Evolutionary conservation across 2,888 invertebrate genomes (phyloP).

Genomic region (Spialia ferax): DNA sequence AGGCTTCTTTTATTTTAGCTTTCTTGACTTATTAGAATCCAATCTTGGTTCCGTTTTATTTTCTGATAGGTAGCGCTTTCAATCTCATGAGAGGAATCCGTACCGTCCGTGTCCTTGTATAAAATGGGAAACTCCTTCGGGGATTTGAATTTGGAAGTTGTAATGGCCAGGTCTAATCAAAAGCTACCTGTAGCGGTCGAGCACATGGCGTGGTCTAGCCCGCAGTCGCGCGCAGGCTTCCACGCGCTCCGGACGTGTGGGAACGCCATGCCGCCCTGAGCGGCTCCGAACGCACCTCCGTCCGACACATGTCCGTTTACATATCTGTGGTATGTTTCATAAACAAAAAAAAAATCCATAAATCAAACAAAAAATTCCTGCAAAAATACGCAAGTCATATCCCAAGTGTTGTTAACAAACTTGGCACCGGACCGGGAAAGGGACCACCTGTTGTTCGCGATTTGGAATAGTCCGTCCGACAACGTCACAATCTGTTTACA

Average conservation of each 20-base stretch:
- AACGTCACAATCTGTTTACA: slow-evolving; percentile 84
- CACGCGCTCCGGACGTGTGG: slow-evolving; percentile 77
- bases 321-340: slow-evolving; percentile 50
- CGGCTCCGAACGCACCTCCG: slow-evolving; percentile 63
- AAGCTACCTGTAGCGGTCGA: slow-evolving; percentile 78
- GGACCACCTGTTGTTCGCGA: slow-evolving; percentile 81
- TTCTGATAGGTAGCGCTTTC: too few relatives aligned
- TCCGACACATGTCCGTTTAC: slow-evolving; percentile 51
- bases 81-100: slow-evolving; percentile 4
- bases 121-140: slow-evolving; percentile 54
- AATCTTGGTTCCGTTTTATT: too few relatives aligned
- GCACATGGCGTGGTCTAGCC: slow-evolving; percentile 60
- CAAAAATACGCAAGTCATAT: slow-evolving; percentile 39
- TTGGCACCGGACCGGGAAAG: slow-evolving; percentile 43
- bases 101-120: slow-evolving; percentile 4
- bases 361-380: slow-evolving; percentile 41
- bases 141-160: slow-evolving; percentile 65
- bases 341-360: slow-evolving; percentile 14
- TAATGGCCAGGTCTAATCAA: slow-evolving; percentile 65
- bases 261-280: slow-evolving; percentile 63
- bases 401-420: slow-evolving; percentile 44
- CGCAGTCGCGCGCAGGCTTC: slow-evolving; percentile 84
- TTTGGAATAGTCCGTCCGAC: slow-evolving; percentile 74
- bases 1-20: too few relatives aligned
- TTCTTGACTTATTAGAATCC: too few relatives aligned